Base-by-base conservation (phyloP, 1,140 invertebrate species). In the Bombus turneri region DNA sequence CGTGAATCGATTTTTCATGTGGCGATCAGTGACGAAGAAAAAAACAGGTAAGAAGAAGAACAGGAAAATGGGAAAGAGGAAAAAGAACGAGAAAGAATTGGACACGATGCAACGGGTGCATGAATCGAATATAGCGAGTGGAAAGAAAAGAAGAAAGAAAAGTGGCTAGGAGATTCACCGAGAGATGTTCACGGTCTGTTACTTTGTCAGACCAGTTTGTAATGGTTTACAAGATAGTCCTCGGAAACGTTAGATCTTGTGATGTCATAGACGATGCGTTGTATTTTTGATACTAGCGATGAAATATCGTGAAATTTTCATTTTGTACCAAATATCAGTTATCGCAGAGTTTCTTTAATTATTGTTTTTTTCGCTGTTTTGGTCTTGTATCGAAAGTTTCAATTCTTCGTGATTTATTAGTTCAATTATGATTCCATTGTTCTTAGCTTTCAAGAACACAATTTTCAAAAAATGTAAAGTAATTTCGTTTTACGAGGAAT, bases 101-200 rank as follows among this genome's bases (percentile, higher is more conserved):
- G 77, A 64, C 73, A 53, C 72, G 47, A 53, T 41, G 87, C 66
- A 88, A 80, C 71, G 78, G 41, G 31, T 79, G 43, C 59, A 37
- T 34, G 78, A 79, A 34, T 77, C 57, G 75, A 34, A 25, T 41
- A 59, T 18, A 78, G 15, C 34, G 28, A 31, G 18, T 64, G 28
- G 18, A 39, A 6, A n/a, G 39, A 78, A 47, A 87, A 22, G 86
- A 71, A 83, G 71, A 81, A 62, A 69, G 18, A 47, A 31, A 13
- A 34, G 28, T 62, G 28, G 31, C 18, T 31, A 28, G 15, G 68
- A 79, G 83, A 88, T 88, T 28, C 43, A 12, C 62, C 39, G 59
- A 25, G 68, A 81, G 84, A 89, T 83, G 81, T 87, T 83, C 88
- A 92, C 76, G 91, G 66, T 92, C 91, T 92, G 89, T 88, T 85